phyloP scores from a whole-genome alignment of 2,888 invertebrate species.

The Pristionchus maxplancki region DNA sequence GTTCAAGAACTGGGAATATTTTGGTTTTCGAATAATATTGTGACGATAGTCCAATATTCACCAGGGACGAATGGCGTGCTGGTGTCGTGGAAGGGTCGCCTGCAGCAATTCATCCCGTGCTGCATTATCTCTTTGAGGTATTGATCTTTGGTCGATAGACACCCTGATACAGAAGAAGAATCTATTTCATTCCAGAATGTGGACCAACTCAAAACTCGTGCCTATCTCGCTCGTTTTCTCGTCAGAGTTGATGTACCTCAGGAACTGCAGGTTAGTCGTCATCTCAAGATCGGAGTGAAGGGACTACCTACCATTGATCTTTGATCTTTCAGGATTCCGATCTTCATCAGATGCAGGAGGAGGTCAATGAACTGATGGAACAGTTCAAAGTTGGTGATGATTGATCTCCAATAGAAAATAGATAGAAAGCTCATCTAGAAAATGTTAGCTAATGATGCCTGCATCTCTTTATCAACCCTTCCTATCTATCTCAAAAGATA shows the following conservation, averaged over 20 bases:
- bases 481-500: no score
- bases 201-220: conserved; percentile 87
- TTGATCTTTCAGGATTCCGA: conserved; percentile 84
- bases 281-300: background rate
- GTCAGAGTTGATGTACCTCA: conserved; percentile 60
- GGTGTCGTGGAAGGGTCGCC: conserved; percentile 86
- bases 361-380: conserved; percentile 86
- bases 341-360: conserved; percentile 83
- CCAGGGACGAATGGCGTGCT: conserved; percentile 82
- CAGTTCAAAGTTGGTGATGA: conserved; percentile 83
- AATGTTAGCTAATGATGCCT: no score
- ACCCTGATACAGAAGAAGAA: no score
- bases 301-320: conserved; percentile 81
- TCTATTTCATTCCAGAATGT: conserved; percentile 81
- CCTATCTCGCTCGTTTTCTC: conserved; percentile 86
- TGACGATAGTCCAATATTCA: no score
- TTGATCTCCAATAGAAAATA: background rate
- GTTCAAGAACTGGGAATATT: no score
- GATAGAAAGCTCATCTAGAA: background rate
- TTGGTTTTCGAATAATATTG: no score
- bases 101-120: conserved; percentile 85
- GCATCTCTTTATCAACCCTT: no score
- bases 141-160: background rate
- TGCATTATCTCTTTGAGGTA: conserved; percentile 85
- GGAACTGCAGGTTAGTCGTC: conserved; percentile 61